These are phyloP conservation scores for Rutpela maculata DNA, from an alignment of 2,888 invertebrate species.

Conservation along the genomic window DNA sequence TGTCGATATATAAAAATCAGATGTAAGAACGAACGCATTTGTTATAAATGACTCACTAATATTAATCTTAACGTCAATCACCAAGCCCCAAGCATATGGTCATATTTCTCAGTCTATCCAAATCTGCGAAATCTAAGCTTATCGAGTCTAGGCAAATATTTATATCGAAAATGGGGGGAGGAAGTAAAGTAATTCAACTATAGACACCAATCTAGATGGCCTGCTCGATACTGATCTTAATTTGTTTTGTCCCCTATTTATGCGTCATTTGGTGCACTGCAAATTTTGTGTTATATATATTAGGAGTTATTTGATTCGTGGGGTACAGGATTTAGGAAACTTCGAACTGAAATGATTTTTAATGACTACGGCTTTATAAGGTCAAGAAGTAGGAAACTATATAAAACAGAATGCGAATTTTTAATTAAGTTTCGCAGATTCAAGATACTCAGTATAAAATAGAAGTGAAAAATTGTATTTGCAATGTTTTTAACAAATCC, in stretches of 20 bases:
- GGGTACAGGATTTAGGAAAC: slow-evolving; percentile 32
- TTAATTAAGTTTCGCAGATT: no score
- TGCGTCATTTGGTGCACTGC: slow-evolving; percentile 57
- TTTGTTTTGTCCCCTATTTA: slow-evolving; percentile 62
- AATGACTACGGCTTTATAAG: no score
- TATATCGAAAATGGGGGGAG: slow-evolving; percentile 48
- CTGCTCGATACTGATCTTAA: slow-evolving; percentile 63
- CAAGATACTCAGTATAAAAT: no score
- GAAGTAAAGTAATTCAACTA: slow-evolving; percentile 58
- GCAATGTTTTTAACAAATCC: no score
- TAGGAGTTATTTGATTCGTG: slow-evolving; percentile 43
- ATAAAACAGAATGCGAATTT: no score
- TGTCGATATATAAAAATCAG: no score
- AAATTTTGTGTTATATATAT: slow-evolving; percentile 49
- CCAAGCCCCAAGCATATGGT: neutral
- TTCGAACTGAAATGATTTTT: neutral
- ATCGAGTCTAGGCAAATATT: slow-evolving; percentile 49
- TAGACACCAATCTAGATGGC: slow-evolving; percentile 61
- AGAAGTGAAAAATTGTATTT: no score
- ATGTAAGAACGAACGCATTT: no score
- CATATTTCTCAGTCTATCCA: neutral
- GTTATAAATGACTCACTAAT: neutral
- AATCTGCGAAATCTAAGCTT: slow-evolving; percentile 23
- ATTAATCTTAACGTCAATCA: neutral
- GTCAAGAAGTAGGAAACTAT: no score